Conservation (phyloP, 1,140 invertebrate genomes). For the Aphelinus atriplicis region DNA sequence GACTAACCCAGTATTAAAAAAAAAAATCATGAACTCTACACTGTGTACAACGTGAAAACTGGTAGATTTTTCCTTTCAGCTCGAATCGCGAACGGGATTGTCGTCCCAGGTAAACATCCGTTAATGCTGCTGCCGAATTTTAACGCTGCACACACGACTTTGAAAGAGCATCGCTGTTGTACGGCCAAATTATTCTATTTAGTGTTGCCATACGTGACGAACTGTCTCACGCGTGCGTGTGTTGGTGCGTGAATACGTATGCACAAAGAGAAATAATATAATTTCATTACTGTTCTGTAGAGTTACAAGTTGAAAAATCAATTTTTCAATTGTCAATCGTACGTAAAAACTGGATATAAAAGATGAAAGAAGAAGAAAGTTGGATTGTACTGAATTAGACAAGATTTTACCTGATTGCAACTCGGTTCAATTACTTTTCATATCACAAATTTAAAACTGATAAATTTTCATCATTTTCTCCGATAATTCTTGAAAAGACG, state of each 20-base stretch:
- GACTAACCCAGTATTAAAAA: slow-evolving; percentile 8
- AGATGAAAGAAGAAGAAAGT: no score
- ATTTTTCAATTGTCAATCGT: no score
- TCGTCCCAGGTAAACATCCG: slow-evolving; percentile 39
- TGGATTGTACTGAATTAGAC: no score
- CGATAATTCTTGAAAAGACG: no score
- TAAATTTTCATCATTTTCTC: no score
- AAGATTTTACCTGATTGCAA: no score
- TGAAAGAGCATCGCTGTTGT: slow-evolving; percentile 41
- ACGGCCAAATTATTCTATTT: slow-evolving; percentile 39
- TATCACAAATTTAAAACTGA: no score
- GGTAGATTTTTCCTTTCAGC: slow-evolving; percentile 42
- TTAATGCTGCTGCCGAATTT: slow-evolving; percentile 40
- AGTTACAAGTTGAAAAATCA: no score
- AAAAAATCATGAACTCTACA: neutral
- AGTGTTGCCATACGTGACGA: slow-evolving; percentile 29
- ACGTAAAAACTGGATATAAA: no score
- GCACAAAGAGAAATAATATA: slow-evolving; percentile 17
- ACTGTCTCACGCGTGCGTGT: slow-evolving; percentile 15
- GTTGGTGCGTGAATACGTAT: slow-evolving; percentile 14
- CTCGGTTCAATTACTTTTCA: no score
- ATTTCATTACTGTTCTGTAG: no score
- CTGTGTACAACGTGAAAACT: slow-evolving; percentile 33
- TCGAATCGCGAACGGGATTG: slow-evolving; percentile 41
- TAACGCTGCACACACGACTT: slow-evolving; percentile 39